A percentile compares a stretch with the other conserved stretches of the same genome.
These are phyloP conservation scores for Drosophila tripunctata DNA, from an alignment of 2,888 invertebrate species.

Conservation along the genomic window DNA sequence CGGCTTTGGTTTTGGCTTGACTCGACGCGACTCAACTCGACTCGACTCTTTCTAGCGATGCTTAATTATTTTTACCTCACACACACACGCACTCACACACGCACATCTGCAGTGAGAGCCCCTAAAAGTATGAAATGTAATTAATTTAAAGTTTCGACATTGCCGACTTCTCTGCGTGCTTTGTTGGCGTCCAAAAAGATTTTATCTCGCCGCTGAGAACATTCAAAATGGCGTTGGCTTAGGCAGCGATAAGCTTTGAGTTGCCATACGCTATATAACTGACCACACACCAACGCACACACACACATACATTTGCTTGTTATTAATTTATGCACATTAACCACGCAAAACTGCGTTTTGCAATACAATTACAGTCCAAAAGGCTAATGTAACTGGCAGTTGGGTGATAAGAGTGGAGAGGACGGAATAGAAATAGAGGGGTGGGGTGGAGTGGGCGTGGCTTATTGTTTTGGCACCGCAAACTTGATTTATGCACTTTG, in stretches of 20 bases:
- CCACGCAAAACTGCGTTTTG: constrained; percentile 65
- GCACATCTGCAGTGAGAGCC: constrained; percentile 1
- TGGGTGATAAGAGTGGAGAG: too few relatives aligned
- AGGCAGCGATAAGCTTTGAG: constrained; percentile 64
- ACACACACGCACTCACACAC: constrained; percentile 24
- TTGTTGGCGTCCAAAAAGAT: constrained; percentile 45
- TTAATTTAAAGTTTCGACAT: constrained; percentile 69
- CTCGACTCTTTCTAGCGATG: constrained; percentile 29
- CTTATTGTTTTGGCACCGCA: constrained; percentile 40
- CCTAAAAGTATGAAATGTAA: constrained; percentile 47
- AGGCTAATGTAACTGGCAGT: not conserved
- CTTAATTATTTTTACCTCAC: constrained; percentile 68
- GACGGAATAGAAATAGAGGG: too few relatives aligned
- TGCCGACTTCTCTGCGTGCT: constrained; percentile 48
- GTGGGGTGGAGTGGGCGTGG: constrained; percentile 19
- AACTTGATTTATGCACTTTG: constrained; percentile 69
- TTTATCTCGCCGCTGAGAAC: constrained; percentile 56
- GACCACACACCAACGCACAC: constrained; percentile 23
- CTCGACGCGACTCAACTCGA: constrained; percentile 9
- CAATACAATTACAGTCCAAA: constrained; percentile 37
- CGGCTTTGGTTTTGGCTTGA: constrained; percentile 16
- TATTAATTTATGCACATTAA: constrained; percentile 75
- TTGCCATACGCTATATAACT: constrained; percentile 27
- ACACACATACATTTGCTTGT: constrained; percentile 20
- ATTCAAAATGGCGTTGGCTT: constrained; percentile 65